A percentile compares a stretch with the other conserved stretches of the same genome.
phyloP scores from a whole-genome alignment of 2,797 vertebrate species.

The Falco novaeseelandiae region DNA sequence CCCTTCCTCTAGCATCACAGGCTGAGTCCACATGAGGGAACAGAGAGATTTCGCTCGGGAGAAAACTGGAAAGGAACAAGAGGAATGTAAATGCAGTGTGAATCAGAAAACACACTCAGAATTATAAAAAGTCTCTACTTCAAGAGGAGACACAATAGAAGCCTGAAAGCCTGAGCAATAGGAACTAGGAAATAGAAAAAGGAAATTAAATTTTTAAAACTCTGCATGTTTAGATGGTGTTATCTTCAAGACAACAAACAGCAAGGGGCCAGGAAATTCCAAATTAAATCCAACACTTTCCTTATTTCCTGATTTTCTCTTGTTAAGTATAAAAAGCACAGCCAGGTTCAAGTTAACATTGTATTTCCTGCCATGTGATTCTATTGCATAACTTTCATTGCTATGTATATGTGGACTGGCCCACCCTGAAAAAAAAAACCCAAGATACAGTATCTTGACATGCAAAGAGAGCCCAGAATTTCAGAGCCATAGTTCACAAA shows the following conservation, averaged over 20 bases:
- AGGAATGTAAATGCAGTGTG: not conserved
- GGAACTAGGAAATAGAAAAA: conserved; percentile 48
- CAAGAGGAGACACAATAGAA: not conserved
- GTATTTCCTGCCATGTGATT: conserved; percentile 27
- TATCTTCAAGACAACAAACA: conserved; percentile 62
- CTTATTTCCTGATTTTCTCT: conserved; percentile 65
- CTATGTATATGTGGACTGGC: not conserved
- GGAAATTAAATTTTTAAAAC: conserved; percentile 63
- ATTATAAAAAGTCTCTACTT: not conserved
- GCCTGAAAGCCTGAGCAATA: not conserved
- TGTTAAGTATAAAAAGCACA: conserved; percentile 44
- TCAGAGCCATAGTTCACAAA: not conserved
- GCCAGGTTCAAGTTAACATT: conserved; percentile 32
- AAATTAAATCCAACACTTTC: conserved; percentile 52
- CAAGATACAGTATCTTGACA: not conserved
- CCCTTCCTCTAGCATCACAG: not conserved
- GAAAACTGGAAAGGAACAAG: conserved; percentile 14
- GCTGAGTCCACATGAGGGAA: not conserved
- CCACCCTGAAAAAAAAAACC: not conserved
- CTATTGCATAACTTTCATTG: not conserved
- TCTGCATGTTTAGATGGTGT: conserved; percentile 23
- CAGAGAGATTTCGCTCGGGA: not conserved
- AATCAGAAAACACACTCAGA: conserved; percentile 18
- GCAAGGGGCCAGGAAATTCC: conserved; percentile 41
- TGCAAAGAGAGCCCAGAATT: not conserved